These are phyloP conservation scores for Alethe castanea DNA, from an alignment of 2,113 vertebrate species.

Conservation along the genomic window DNA sequence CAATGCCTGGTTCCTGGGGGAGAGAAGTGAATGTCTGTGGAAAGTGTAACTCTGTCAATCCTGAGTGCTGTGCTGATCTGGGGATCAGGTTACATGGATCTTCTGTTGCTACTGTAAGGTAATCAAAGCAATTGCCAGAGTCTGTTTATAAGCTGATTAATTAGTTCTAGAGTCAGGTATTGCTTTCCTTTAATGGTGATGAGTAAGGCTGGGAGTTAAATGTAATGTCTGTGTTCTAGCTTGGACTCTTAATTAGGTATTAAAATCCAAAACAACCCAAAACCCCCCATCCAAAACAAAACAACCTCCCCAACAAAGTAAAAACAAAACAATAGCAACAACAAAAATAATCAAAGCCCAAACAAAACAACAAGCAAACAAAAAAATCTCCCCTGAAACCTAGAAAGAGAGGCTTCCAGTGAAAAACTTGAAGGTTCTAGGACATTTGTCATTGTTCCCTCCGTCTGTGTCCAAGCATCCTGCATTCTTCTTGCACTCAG, in stretches of 20 bases:
- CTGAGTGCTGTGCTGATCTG: not conserved
- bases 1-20: not conserved
- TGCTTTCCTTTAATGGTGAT: not conserved
- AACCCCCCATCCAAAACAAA: not conserved
- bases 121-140: slow-evolving; percentile 10
- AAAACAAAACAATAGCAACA: not conserved
- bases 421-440: not conserved
- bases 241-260: not conserved
- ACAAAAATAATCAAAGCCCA: not conserved
- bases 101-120: not conserved
- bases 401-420: not conserved
- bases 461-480: not conserved
- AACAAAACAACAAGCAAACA: not conserved
- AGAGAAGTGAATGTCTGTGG: not conserved
- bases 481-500: not conserved
- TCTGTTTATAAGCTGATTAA: slow-evolving; percentile 34
- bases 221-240: not conserved
- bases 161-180: not conserved
- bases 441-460: not conserved
- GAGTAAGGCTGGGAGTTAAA: not conserved
- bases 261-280: not conserved
- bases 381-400: not conserved
- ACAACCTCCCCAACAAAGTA: not conserved
- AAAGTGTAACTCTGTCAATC: not conserved
- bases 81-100: not conserved